Percentiles rank a stretch among this genome's conserved stretches.
phyloP scores from a whole-genome alignment of 2,113 vertebrate genomes.

The Nothoprocta pentlandii region DNA sequence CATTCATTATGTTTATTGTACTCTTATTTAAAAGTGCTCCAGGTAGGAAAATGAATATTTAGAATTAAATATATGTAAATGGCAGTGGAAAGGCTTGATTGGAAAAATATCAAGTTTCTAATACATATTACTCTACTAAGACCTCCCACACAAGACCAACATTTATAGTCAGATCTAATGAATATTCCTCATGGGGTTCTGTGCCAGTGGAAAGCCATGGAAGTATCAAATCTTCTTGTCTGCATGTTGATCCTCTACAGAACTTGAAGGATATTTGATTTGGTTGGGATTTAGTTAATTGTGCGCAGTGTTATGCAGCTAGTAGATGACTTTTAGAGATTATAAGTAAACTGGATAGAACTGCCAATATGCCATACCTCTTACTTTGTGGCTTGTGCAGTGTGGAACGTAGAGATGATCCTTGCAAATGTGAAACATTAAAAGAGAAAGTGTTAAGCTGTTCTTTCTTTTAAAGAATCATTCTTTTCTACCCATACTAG shows the following conservation, averaged over 20 bases:
- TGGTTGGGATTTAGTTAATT: slow-evolving; percentile 5
- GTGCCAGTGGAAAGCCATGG: slow-evolving; percentile 31
- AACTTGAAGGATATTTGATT: neutral
- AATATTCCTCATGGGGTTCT: slow-evolving; percentile 56
- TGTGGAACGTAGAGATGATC: neutral
- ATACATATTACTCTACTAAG: slow-evolving; percentile 70
- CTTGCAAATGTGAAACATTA: neutral
- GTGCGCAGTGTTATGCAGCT: neutral
- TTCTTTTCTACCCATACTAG: neutral
- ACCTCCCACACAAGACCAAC: slow-evolving; percentile 72
- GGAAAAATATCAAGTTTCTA: slow-evolving; percentile 75
- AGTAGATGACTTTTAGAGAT: neutral
- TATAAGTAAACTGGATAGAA: neutral
- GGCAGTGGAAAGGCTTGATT: slow-evolving; percentile 68
- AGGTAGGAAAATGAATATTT: slow-evolving; percentile 68
- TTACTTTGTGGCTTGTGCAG: neutral
- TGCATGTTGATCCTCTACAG: neutral
- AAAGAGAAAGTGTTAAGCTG: neutral
- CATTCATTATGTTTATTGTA: neutral
- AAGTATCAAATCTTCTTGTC: slow-evolving; percentile 40
- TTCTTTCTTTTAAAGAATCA: neutral
- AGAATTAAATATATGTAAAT: slow-evolving; percentile 75
- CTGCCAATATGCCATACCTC: neutral
- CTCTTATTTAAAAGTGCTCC: slow-evolving; percentile 39
- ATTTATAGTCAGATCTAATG: slow-evolving; percentile 55